Conservation (phyloP, 2,888 invertebrate genomes). For the Machimus atricapillus region DNA sequence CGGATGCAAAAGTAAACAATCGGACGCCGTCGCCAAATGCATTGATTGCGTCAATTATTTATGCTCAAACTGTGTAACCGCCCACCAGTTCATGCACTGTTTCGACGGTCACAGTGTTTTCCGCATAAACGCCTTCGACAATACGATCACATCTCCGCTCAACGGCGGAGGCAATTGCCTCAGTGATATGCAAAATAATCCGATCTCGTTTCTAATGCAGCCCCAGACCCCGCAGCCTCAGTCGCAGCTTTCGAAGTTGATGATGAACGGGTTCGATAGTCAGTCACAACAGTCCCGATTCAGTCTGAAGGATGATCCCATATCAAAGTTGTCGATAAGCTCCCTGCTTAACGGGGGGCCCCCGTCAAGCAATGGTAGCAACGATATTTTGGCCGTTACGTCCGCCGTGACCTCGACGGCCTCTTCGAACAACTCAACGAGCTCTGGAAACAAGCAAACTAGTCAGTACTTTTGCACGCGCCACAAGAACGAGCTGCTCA, state of each 20-base stretch:
- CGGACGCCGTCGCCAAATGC: constrained; percentile 94
- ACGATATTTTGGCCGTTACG: constrained; percentile 42
- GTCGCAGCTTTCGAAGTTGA: constrained; percentile 59
- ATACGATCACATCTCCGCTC: constrained; percentile 55
- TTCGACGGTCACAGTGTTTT: constrained; percentile 95
- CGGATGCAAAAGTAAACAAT: constrained; percentile 94
- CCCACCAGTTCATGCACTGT: constrained; percentile 99
- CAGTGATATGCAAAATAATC: constrained; percentile 51
- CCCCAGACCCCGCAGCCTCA: constrained; percentile 51
- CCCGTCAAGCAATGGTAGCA: neutral
- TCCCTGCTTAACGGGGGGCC: constrained; percentile 44
- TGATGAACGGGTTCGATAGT: constrained; percentile 46
- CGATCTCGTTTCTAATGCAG: constrained; percentile 53
- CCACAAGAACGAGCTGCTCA: constrained; percentile 89
- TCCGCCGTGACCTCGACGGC: constrained; percentile 49
- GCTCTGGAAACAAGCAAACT: constrained; percentile 46
- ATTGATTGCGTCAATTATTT: constrained; percentile 96
- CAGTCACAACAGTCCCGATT: constrained; percentile 41
- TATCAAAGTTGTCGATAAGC: constrained; percentile 44
- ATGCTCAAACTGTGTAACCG: constrained; percentile 97
- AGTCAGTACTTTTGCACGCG: constrained; percentile 77
- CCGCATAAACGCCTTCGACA: constrained; percentile 54
- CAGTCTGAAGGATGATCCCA: constrained; percentile 43
- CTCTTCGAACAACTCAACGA: constrained; percentile 41
- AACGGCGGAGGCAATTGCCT: constrained; percentile 52